A percentile compares a stretch with the other conserved stretches of the same genome.
These are phyloP conservation scores for Osmerus eperlanus DNA, from an alignment of 2,113 vertebrate genomes.

Conservation along the genomic window DNA sequence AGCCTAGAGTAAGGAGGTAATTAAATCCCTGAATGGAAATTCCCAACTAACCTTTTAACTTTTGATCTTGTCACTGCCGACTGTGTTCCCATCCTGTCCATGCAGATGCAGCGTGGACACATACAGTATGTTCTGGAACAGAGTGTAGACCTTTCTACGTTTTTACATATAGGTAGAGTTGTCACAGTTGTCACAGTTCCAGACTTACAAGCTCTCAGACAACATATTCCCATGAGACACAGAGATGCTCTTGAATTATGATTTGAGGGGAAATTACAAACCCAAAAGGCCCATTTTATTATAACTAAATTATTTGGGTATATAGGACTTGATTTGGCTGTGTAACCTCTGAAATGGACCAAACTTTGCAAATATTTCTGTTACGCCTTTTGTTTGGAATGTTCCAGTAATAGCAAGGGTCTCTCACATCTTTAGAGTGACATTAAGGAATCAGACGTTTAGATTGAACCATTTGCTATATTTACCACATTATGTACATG, in stretches of 20 bases:
- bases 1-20: not conserved
- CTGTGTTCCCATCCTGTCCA: not conserved
- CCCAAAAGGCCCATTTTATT: not conserved
- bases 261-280: not conserved
- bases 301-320: too few species aligned
- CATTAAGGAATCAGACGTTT: constrained; percentile 7
- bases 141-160: too few species aligned
- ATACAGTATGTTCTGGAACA: too few species aligned
- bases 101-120: not conserved
- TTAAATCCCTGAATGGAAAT: not conserved
- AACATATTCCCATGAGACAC: too few species aligned
- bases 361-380: constrained; percentile 50
- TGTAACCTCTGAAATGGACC: constrained; percentile 58
- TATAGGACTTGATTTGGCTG: constrained; percentile 22
- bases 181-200: not conserved
- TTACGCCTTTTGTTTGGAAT: constrained; percentile 12
- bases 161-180: not conserved
- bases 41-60: not conserved
- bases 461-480: constrained; percentile 23
- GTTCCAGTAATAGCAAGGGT: not conserved
- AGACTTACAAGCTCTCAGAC: not conserved
- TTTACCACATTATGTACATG: constrained; percentile 23
- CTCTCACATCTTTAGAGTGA: constrained; percentile 4
- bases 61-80: not conserved
- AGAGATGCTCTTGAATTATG: too few species aligned